Evolutionary conservation across 2,113 vertebrate genomes (phyloP).

Genomic region (Speoplatyrhinus poulsoni): DNA sequence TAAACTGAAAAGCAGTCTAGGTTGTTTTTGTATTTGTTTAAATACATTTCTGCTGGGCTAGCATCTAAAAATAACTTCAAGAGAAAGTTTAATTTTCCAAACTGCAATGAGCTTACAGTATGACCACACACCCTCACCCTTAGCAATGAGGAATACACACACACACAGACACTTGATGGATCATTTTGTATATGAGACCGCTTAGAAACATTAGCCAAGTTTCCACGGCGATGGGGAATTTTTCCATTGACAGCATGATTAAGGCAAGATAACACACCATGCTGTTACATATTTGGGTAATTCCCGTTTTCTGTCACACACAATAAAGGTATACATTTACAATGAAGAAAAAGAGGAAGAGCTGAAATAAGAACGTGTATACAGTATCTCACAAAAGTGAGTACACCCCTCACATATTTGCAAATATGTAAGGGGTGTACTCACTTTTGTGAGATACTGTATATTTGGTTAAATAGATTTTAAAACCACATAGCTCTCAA

Average conservation of each 20-base stretch:
- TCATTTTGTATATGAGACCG: neutral
- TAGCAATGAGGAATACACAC: constrained; percentile 22
- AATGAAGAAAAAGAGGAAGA: neutral
- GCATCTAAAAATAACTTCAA: constrained; percentile 24
- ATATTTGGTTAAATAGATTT: neutral
- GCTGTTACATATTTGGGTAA: constrained; percentile 18
- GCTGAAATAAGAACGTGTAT: neutral
- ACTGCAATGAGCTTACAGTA: constrained; percentile 31
- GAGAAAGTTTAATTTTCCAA: constrained; percentile 37
- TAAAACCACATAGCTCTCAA: neutral
- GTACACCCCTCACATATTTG: too few species aligned
- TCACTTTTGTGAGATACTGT: too few species aligned
- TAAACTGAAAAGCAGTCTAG: constrained; percentile 13
- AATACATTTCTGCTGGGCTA: constrained; percentile 15
- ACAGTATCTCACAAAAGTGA: too few species aligned
- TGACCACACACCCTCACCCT: constrained; percentile 32
- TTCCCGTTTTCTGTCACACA: constrained; percentile 5
- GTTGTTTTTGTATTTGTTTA: constrained; percentile 14
- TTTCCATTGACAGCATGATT: constrained; percentile 6
- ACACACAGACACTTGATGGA: constrained; percentile 1
- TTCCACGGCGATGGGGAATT: constrained; percentile 34
- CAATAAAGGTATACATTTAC: neutral
- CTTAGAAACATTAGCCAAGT: constrained; percentile 35
- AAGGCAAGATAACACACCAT: neutral
- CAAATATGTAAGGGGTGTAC: too few species aligned